phyloP scores from a whole-genome alignment of 1,140 invertebrate genomes.

The Cherax quadricarinatus region DNA sequence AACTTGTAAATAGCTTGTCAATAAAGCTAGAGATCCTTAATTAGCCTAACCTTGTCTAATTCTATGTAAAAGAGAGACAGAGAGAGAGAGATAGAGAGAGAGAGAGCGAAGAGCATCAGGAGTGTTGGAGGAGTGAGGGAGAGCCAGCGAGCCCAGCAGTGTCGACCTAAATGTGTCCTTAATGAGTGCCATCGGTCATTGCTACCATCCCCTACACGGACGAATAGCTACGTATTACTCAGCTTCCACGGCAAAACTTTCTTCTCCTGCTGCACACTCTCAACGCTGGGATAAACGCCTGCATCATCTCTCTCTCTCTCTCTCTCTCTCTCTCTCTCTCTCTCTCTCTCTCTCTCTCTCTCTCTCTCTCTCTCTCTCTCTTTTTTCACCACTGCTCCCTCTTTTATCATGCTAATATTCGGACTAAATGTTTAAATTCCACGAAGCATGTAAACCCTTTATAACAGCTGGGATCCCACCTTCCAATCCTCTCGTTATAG shows the following conservation, averaged over 20 bases:
- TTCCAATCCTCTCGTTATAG: not conserved
- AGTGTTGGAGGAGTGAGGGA: conserved; percentile 7
- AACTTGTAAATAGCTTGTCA: too few relatives aligned
- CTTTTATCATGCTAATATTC: not conserved
- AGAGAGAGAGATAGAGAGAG: not conserved
- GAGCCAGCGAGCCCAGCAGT: conserved; percentile 41
- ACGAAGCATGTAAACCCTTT: not conserved
- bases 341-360: conserved; percentile 12
- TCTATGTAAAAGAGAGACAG: too few relatives aligned
- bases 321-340: conserved; percentile 50
- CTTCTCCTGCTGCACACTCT: conserved; percentile 46
- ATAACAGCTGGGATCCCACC: not conserved
- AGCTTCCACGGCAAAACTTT: conserved; percentile 46
- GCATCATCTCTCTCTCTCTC: conserved; percentile 46
- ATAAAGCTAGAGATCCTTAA: too few relatives aligned
- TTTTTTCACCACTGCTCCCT: not conserved
- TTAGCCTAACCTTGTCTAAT: too few relatives aligned
- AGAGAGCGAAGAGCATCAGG: not conserved
- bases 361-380: conserved; percentile 16
- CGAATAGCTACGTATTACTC: conserved; percentile 65
- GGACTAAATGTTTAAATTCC: not conserved
- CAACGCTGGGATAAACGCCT: conserved; percentile 53
- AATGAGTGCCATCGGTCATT: conserved; percentile 62
- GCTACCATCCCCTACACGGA: conserved; percentile 66
- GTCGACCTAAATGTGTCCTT: conserved; percentile 65